phyloP scores from a whole-genome alignment of 2,888 invertebrate genomes.

The Morinoia aosen region DNA sequence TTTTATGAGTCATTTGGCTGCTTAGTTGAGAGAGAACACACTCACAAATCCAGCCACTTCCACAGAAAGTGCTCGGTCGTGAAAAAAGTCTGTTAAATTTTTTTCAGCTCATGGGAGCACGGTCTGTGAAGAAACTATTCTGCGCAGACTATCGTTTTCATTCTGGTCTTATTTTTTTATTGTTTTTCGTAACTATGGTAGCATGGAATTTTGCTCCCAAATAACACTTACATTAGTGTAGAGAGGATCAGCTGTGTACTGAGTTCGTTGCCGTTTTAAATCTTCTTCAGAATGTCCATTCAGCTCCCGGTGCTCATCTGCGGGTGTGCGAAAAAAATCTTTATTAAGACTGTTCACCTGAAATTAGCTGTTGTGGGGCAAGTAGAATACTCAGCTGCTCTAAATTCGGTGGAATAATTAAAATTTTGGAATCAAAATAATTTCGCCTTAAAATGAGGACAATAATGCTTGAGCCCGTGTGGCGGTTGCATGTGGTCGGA shows the following conservation, averaged over 20 bases:
- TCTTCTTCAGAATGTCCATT: constrained; percentile 66
- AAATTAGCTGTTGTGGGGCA: neutral
- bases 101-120: neutral
- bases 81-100: neutral
- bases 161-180: neutral
- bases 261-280: constrained; percentile 65
- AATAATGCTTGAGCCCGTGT: too few relatives aligned
- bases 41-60: constrained; percentile 8
- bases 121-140: neutral
- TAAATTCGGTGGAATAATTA: too few relatives aligned
- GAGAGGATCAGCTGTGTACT: constrained; percentile 65
- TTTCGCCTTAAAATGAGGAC: too few relatives aligned
- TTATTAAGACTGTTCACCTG: neutral
- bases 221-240: constrained; percentile 66
- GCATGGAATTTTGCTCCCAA: neutral
- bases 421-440: too few relatives aligned
- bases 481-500: too few relatives aligned
- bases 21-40: neutral
- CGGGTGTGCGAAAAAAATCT: constrained; percentile 22
- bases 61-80: neutral
- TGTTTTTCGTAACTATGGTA: neutral
- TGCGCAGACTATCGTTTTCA: neutral
- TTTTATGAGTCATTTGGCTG: constrained; percentile 49
- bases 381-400: too few relatives aligned
- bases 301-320: constrained; percentile 66